Base-by-base conservation (phyloP, 1,140 invertebrate genomes). In the Pogonomyrmex barbatus region DNA sequence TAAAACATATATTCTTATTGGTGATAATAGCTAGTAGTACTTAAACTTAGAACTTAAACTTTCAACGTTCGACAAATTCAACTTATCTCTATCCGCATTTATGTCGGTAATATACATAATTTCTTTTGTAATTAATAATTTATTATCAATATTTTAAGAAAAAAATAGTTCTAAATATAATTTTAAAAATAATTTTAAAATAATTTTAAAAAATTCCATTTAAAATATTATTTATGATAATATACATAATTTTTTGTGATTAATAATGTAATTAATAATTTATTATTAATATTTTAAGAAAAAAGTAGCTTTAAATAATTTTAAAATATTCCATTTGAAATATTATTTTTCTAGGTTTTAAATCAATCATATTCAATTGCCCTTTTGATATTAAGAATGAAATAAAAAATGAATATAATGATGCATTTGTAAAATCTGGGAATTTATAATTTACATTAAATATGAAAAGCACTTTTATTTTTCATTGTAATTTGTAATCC, bases 21-120 rank as follows among this genome's bases (percentile, higher is more conserved):
- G 83, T 91, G 36, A 77, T 73, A 17, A 30, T 83, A 6, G 39
- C 67, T 30, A 87, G 76, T 36, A 88, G 89, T 17, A 58, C 24
- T 24, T 24, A 58, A 8, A 30, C 54, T 58, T 92, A 17, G 79
- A 87, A n/a, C 85, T 89, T 52, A 78, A 81, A 71, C 36, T 92
- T 2, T 62, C 81, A 6, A 63, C 60, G 2, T 70, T 86, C 52
- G 54, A 63, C 12, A 87, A 58, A 17, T 68, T 89, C 14, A 78
- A 89, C n/a, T 47, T 92, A 9, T 88, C 85, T 8, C 47, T 91
- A 39, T 71, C 88, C 33, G 86, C 85, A 0, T 89, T 92, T 1
- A 88, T 82, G 84, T 85, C 86, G 85, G 85, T 86, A 62, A 90
- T 70, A 77, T 42, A 36, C 36, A 1, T 45, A 8, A 24, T n/a